A percentile compares a stretch with the other conserved stretches of the same genome.
phyloP scores from a whole-genome alignment of 1,140 invertebrate species.

The Brachionus plicatilis region DNA sequence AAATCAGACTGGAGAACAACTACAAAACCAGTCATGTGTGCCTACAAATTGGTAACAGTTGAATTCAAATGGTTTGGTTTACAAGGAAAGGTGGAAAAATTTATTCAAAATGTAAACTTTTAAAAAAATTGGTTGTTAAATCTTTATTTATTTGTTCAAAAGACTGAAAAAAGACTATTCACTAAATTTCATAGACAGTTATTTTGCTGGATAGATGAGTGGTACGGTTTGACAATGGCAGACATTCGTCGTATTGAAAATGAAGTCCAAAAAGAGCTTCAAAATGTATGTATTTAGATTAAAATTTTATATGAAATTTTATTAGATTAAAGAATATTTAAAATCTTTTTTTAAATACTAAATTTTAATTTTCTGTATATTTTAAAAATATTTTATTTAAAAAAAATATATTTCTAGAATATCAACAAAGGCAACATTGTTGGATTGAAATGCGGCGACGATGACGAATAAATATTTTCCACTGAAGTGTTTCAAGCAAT shows the following conservation, averaged over 20 bases:
- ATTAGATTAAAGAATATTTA: background rate
- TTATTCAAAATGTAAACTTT: constrained; percentile 54
- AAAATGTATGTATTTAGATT: background rate
- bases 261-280: constrained; percentile 28
- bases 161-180: constrained; percentile 63
- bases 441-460: background rate
- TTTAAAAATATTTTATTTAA: no score
- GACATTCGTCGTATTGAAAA: constrained; percentile 52
- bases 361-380: background rate
- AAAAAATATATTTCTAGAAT: background rate
- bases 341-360: background rate
- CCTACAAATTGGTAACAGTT: constrained; percentile 93
- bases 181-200: constrained; percentile 97
- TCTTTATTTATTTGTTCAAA: background rate
- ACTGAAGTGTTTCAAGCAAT: background rate
- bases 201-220: constrained; percentile 61
- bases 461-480: background rate
- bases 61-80: constrained; percentile 99
- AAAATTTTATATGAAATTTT: no score
- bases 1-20: constrained; percentile 55
- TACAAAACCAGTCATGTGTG: constrained; percentile 60
- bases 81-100: constrained; percentile 85
- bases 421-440: constrained; percentile 3
- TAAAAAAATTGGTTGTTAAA: background rate
- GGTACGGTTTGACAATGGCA: constrained; percentile 52